Percentiles rank a stretch among this genome's conserved stretches.
Conservation (phyloP, 2,888 invertebrate genomes). For the Aphrophora alni region DNA sequence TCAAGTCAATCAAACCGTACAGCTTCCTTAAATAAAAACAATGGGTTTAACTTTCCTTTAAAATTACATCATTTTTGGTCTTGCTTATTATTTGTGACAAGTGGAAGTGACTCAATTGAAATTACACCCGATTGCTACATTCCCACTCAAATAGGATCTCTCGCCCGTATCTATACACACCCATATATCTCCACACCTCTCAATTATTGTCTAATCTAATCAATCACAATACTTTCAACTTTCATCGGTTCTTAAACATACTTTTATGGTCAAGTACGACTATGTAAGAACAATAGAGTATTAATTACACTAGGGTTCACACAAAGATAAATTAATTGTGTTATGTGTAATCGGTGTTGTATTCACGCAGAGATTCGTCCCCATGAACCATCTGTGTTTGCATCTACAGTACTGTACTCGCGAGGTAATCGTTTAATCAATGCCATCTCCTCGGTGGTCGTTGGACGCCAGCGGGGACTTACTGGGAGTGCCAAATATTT, state of each 20-base stretch:
- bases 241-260: background rate
- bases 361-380: conserved; percentile 6
- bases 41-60: too few relatives aligned
- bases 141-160: background rate
- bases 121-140: too few relatives aligned
- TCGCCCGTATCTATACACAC: background rate
- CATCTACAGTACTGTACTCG: background rate
- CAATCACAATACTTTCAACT: background rate
- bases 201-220: background rate
- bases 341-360: background rate
- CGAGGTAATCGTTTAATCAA: background rate
- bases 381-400: background rate
- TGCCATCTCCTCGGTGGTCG: too few relatives aligned
- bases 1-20: too few relatives aligned
- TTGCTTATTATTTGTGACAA: too few relatives aligned
- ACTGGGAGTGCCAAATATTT: background rate
- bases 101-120: too few relatives aligned
- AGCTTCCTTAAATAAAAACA: too few relatives aligned
- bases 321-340: background rate
- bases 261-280: background rate
- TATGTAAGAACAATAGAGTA: background rate
- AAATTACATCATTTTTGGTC: too few relatives aligned
- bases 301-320: background rate
- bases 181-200: background rate
- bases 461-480: background rate